Percentiles rank a stretch among this genome's conserved stretches.
Conservation (phyloP, 2,797 vertebrate genomes). For the Peromyscus nudipes region DNA sequence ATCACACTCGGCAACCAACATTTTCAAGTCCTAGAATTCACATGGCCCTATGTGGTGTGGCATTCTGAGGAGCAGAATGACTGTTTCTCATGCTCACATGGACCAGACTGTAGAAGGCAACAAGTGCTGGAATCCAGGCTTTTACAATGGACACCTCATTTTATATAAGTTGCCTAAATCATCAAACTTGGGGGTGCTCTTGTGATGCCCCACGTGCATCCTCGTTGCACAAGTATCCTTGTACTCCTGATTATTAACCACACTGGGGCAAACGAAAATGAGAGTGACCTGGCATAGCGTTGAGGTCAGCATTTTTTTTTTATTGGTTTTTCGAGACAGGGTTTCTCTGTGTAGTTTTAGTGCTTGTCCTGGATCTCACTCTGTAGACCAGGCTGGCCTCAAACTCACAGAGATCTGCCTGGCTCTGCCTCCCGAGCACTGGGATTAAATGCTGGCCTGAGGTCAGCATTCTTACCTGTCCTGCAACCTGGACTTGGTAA, state of each 20-base stretch:
- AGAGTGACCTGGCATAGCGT: neutral
- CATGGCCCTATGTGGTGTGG: neutral
- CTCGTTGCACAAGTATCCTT: neutral
- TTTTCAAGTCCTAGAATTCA: neutral
- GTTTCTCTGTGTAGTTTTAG: too few species aligned
- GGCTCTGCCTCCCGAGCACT: too few species aligned
- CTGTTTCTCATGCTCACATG: neutral
- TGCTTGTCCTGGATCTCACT: too few species aligned
- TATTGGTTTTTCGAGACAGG: too few species aligned
- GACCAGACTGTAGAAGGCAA: neutral
- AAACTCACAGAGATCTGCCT: too few species aligned
- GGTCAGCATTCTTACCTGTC: neutral
- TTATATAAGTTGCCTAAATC: neutral
- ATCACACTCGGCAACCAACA: neutral
- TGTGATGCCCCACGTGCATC: neutral
- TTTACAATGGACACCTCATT: neutral
- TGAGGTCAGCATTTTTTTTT: neutral
- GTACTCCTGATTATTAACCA: neutral
- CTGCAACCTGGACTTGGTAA: neutral
- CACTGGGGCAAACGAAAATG: neutral
- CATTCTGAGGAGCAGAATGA: neutral
- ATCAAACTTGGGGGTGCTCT: neutral
- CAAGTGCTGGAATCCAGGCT: neutral
- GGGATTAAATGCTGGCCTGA: neutral
- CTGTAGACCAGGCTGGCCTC: too few species aligned